phyloP scores from a whole-genome alignment of 2,797 vertebrate species.

The Cichlasoma orientale region DNA sequence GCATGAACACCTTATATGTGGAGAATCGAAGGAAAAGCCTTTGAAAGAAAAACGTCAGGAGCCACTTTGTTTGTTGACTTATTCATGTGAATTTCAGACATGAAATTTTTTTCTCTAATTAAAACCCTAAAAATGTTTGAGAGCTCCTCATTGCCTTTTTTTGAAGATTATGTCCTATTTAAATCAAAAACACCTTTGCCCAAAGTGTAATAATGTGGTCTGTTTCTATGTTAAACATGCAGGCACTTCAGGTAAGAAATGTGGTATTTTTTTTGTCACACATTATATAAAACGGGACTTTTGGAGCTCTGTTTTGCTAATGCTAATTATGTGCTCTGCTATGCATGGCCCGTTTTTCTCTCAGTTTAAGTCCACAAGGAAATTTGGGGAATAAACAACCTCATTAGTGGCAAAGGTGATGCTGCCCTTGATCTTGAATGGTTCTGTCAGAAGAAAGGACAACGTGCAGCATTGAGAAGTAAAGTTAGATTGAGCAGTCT shows the following conservation, averaged over 20 bases:
- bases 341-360: constrained; percentile 66
- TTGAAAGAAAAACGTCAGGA: neutral
- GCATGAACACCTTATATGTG: neutral
- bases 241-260: constrained; percentile 32
- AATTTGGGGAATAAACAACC: constrained; percentile 75
- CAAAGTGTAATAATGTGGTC: constrained; percentile 8
- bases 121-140: neutral
- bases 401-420: constrained; percentile 76
- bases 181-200: constrained; percentile 9
- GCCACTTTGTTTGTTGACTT: neutral
- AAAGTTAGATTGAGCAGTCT: constrained; percentile 51
- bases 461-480: constrained; percentile 47
- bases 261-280: constrained; percentile 25
- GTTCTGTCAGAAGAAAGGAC: constrained; percentile 62
- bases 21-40: neutral
- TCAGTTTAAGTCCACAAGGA: constrained; percentile 64
- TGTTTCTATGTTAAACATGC: constrained; percentile 33
- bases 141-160: neutral
- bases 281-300: constrained; percentile 45
- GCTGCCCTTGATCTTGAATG: constrained; percentile 69
- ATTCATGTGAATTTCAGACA: neutral
- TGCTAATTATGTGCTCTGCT: constrained; percentile 65
- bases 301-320: constrained; percentile 47
- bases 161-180: constrained; percentile 20
- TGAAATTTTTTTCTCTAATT: constrained; percentile 3